Evolutionary conservation across 2,113 vertebrate genomes (phyloP), one percentile per base, ranked within the genome.

Genomic region (Aix galericulata): DNA sequence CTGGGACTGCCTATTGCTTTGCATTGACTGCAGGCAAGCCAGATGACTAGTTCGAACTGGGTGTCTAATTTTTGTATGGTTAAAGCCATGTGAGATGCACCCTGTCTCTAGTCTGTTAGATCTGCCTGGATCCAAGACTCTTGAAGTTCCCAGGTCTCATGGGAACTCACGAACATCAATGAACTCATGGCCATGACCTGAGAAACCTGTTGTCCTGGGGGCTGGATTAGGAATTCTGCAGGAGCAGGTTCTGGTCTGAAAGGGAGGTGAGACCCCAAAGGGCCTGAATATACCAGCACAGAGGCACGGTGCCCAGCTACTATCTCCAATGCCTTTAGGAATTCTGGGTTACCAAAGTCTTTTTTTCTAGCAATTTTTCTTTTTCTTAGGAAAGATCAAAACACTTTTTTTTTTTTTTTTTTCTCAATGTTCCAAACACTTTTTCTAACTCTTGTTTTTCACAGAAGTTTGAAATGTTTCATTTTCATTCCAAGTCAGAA

Each of bases 401-500:
- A 71, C 18, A 15, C 8, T 69, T 22, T 42, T 34, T 21, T 78
- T 81, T 74, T 48, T 72, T 76, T n/a, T 69, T 38, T 38, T 38
- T 38, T 38, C 38, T 38, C 17, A 18, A 6, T 18, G n/a, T 92
- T 93, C 91, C 71, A 89, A 94, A 93, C 59, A 76, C 16, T 85
- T 94, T 94, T 89, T 95, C 44, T 87, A 86, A 82, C 76, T 53
- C 16, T 48, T 82, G 32, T 59, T 82, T 84, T 86, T 5, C 15
- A 7, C 17, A 85, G 86, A 91, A 92, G 86, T 96, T 96, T 96
- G 93, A 97, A 97, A 94, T 66, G 46, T 94, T 96, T 95, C 83
- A 89, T 92, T 94, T 95, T 92, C 58, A 87, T 96, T 94, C 80
- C 82, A 96, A 95, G 88, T 91, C 73, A 92, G 95, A 97, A 96